These are phyloP conservation scores for Teleogryllus occipitalis DNA, from an alignment of 1,140 invertebrate genomes.

Conservation along the genomic window DNA sequence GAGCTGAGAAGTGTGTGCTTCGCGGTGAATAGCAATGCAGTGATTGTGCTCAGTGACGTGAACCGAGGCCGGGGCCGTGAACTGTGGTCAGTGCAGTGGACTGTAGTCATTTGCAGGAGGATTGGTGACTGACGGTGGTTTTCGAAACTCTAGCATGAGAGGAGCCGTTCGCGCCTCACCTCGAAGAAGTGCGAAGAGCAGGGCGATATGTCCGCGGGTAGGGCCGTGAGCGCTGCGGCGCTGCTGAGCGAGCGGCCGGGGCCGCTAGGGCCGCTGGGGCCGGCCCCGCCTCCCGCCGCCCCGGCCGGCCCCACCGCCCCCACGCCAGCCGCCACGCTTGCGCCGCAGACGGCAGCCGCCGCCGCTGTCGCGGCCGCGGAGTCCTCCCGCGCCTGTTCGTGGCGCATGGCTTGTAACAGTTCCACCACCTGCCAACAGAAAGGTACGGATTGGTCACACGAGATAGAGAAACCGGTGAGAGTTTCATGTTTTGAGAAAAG, in stretches of 20 bases:
- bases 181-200: constrained; percentile 80
- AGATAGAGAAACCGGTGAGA: too few relatives aligned
- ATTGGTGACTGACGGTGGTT: too few relatives aligned
- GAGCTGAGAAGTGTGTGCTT: too few relatives aligned
- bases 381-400: constrained; percentile 43
- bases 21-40: too few relatives aligned
- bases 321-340: constrained; percentile 21
- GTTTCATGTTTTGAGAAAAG: too few relatives aligned
- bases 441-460: constrained; percentile 8
- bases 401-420: constrained; percentile 60
- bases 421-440: constrained; percentile 51
- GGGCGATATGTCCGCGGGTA: constrained; percentile 68
- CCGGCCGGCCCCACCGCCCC: constrained; percentile 25
- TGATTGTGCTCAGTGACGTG: too few relatives aligned
- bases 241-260: constrained; percentile 48
- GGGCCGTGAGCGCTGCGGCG: constrained; percentile 54
- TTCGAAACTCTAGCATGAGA: too few relatives aligned
- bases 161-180: constrained; percentile 39
- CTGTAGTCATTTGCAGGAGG: too few relatives aligned
- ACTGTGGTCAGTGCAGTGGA: too few relatives aligned
- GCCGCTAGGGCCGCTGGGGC: constrained; percentile 17
- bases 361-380: constrained; percentile 34
- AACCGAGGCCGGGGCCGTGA: too few relatives aligned
- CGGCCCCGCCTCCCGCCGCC: not conserved
- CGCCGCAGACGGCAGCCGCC: not conserved